A percentile compares a stretch with the other conserved stretches of the same genome.
Evolutionary conservation across 2,797 vertebrate species (phyloP).

Genomic region (Oreortyx pictus): DNA sequence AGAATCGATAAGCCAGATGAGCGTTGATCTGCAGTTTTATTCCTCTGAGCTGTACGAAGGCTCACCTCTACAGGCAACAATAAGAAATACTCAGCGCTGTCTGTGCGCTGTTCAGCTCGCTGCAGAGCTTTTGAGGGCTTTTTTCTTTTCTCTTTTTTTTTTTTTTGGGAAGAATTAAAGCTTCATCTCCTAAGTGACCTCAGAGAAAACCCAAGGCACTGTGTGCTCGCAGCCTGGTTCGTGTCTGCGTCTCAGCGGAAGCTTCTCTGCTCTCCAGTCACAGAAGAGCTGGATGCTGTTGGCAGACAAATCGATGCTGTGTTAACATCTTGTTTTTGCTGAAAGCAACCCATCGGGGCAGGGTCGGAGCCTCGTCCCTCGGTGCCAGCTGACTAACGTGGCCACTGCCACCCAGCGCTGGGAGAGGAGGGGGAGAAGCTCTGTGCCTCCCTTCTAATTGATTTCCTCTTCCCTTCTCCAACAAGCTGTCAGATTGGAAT

Average conservation of each 20-base stretch:
- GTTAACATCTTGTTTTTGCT: constrained; percentile 22
- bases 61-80: background rate
- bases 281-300: background rate
- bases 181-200: background rate
- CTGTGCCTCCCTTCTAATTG: constrained; percentile 39
- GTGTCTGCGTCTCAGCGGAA: background rate
- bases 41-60: background rate
- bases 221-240: background rate
- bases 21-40: background rate
- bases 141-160: constrained; percentile 6
- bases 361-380: background rate
- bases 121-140: background rate
- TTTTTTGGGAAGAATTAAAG: background rate
- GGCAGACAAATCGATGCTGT: constrained; percentile 18
- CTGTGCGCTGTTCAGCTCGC: background rate
- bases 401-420: background rate
- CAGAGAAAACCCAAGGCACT: background rate
- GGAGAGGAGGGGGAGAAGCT: background rate
- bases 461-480: constrained; percentile 48
- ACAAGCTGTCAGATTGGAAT: constrained; percentile 59
- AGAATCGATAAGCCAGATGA: background rate
- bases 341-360: background rate
- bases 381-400: background rate
- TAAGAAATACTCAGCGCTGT: background rate
- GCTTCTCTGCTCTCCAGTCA: background rate